Conservation (phyloP, 2,888 invertebrate genomes). For the Notodonta dromedarius region DNA sequence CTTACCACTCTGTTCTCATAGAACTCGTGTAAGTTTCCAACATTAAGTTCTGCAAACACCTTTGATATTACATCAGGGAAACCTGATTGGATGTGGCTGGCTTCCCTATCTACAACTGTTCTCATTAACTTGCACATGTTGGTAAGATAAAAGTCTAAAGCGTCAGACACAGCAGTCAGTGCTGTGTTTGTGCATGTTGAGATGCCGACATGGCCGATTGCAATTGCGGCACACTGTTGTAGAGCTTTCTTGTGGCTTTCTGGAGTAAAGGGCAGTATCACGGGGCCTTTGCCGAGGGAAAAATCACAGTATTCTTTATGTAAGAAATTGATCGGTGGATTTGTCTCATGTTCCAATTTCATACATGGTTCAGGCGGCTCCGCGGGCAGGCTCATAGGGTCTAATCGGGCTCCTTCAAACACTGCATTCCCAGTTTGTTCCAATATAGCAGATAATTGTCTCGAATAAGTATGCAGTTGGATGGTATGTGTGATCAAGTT, state of each 20-base stretch:
- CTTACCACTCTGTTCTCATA: constrained; percentile 70
- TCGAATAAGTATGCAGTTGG: constrained; percentile 67
- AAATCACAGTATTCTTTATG: constrained; percentile 76
- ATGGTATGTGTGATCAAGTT: constrained; percentile 79
- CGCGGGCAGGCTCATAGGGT: constrained; percentile 62
- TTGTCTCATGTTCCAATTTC: constrained; percentile 62
- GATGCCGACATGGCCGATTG: constrained; percentile 73
- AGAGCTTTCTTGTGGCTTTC: constrained; percentile 76
- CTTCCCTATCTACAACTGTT: constrained; percentile 71
- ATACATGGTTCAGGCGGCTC: constrained; percentile 65
- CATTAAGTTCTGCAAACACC: constrained; percentile 73
- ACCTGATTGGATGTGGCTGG: constrained; percentile 68
- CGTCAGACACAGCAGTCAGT: constrained; percentile 67
- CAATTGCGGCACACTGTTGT: constrained; percentile 74
- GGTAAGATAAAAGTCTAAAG: constrained; percentile 69
- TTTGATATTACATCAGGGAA: constrained; percentile 78
- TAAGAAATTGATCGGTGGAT: constrained; percentile 69
- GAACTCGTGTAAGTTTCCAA: constrained; percentile 73
- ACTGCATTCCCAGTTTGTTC: constrained; percentile 68
- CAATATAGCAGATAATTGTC: constrained; percentile 65
- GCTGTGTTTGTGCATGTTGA: constrained; percentile 70
- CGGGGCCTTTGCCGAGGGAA: constrained; percentile 70
- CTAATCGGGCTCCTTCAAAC: constrained; percentile 63
- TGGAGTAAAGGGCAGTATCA: constrained; percentile 72
- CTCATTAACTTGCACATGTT: constrained; percentile 76